Base-by-base conservation (phyloP, 2,888 invertebrate species). In the Disparrhopalites patrizii region DNA sequence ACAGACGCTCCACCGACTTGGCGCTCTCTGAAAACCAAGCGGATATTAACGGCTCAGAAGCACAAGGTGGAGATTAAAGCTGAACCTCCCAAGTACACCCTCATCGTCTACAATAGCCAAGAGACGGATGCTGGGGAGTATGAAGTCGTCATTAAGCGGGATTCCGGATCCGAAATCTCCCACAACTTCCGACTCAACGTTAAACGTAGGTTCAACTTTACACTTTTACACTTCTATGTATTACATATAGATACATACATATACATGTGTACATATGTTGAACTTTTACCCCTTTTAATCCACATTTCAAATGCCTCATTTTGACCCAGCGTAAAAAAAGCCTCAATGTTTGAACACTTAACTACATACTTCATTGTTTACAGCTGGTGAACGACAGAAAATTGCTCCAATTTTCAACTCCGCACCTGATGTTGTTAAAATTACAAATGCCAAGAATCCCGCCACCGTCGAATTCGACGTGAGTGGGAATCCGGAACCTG, bases 401-500 rank as follows among this genome's bases (percentile, higher is more conserved):
- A 50, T 52, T 27, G 54, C 70, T 54, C 73, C 71, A 36, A 68
- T 72, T 77, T 69, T 72, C 23, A 70, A 66, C 13, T 30, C 62
- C n/a, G 36, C 69, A 7, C 54, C 67, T 25, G 69, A 73, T 47
- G 54, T 63, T n/a, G 66, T 74, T 20, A 62, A 57, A 18, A 66
- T 64, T 30, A 51, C 70, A 4, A 58, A 56, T 15, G 47, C 56
- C 8, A 67, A 61, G 7, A 51, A 33, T 28, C 65, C 67, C 30
- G 64, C 70, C 33, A 63, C 54, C 28, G 61, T 74, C 23, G 70
- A 70, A 20, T 70, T 72, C 58, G 67, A 80, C 50, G 79, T 82
- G 15, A 78, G 78, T 15, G 82, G 82, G 5, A 78, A 80, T 66
- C 83, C 83, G 13, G 79, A 79, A 68, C 82, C 83, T 0, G 76